These are phyloP conservation scores for Crocuta crocuta DNA, from an alignment of 2,113 vertebrate species.

Conservation along the genomic window DNA sequence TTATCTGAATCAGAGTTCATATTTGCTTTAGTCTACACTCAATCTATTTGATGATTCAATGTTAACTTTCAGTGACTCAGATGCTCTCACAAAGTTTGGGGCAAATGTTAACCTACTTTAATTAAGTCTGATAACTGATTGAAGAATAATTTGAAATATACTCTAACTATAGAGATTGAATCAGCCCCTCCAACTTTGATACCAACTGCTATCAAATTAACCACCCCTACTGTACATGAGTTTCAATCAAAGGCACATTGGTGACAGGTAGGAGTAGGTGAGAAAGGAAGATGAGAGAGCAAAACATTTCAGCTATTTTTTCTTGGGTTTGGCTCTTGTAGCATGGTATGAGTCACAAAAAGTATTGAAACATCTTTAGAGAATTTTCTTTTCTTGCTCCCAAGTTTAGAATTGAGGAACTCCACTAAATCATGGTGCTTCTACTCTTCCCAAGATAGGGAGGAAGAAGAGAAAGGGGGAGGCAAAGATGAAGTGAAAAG, in stretches of 20 bases:
- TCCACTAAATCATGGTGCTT: not conserved
- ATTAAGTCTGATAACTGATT: conserved; percentile 40
- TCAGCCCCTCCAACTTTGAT: not conserved
- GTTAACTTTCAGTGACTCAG: conserved; percentile 65
- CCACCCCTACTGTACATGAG: not conserved
- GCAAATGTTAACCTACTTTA: conserved; percentile 53
- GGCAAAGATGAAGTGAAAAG: not conserved
- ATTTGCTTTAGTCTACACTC: conserved; percentile 63
- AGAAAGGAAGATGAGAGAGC: not conserved
- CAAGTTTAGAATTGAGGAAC: not conserved
- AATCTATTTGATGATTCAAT: conserved; percentile 67
- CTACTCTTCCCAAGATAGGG: not conserved
- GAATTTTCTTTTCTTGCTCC: not conserved
- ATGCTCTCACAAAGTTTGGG: not conserved
- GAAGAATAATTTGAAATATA: conserved; percentile 49
- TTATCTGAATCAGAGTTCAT: conserved; percentile 58
- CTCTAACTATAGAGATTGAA: not conserved
- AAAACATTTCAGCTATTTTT: not conserved
- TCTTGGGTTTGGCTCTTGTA: not conserved
- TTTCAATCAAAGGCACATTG: not conserved
- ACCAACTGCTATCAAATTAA: not conserved
- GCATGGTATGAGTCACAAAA: not conserved
- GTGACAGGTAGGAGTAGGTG: not conserved
- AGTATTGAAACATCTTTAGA: not conserved
- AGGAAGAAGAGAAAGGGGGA: not conserved